Evolutionary conservation across 1,140 invertebrate genomes (phyloP).

Genomic region (Procambarus virginalis): DNA sequence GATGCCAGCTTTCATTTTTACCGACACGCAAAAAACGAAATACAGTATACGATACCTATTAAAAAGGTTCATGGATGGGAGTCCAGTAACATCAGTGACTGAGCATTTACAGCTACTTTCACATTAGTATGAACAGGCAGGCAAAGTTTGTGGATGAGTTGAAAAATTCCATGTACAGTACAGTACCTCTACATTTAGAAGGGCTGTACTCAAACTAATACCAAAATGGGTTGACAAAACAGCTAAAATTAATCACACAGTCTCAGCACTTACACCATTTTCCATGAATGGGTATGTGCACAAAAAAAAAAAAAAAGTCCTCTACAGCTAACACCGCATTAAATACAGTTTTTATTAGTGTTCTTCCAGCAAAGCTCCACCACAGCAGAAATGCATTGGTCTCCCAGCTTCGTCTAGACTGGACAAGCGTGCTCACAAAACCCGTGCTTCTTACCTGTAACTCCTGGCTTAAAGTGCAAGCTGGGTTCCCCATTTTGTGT

Average conservation of each 20-base stretch:
- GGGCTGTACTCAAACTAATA: neutral
- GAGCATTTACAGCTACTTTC: neutral
- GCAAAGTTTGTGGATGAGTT: neutral
- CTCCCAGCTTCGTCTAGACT: neutral
- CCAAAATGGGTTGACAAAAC: neutral
- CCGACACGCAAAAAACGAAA: neutral
- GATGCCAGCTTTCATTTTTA: neutral
- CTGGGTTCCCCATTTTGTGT: slow-evolving; percentile 17
- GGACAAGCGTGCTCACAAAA: neutral
- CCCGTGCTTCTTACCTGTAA: slow-evolving; percentile 11
- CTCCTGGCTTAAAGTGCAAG: slow-evolving; percentile 19
- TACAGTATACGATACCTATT: too few species aligned
- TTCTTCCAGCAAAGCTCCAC: neutral
- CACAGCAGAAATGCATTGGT: neutral
- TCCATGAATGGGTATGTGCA: neutral
- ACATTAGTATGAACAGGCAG: neutral
- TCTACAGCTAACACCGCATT: neutral
- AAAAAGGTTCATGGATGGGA: too few species aligned
- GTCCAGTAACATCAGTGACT: neutral
- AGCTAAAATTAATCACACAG: neutral
- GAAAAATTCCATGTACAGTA: neutral
- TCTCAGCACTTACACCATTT: neutral
- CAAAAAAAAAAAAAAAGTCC: neutral
- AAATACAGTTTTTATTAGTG: neutral
- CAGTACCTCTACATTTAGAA: neutral